Evolutionary conservation across 2,113 vertebrate species (phyloP), one percentile per base, ranked within the genome.

Genomic region (Perca fluviatilis): DNA sequence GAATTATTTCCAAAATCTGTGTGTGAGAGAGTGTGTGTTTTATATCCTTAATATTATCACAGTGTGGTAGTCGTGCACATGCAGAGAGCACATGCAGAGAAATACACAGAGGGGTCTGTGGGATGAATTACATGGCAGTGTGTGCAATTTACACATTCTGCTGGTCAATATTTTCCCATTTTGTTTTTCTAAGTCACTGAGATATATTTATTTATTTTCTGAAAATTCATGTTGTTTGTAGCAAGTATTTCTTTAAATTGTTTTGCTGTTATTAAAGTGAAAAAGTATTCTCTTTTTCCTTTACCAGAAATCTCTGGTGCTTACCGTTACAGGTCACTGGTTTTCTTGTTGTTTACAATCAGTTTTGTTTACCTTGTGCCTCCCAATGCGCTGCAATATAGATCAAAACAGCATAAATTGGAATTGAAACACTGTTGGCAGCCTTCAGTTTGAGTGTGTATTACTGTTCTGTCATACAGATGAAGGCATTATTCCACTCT

Each of bases 61-160:
- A 49, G 82, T 73, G 75, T 47, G 74, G 61, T 68, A 19, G 61
- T 60, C 30, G 0, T 12, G 30, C 71, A 74, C 84, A 80, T 49
- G 53, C 84, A 66, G 79, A 83, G 88, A 85, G 74, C 30, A 43
- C 79, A 79, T 23, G 70, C 74, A 77, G 89, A 67, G 77, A 75
- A 67, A 80, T 51, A 64, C 79, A 75, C 84, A 70, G 75, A 71
- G 69, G 61, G 33, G 65, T 66, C 74, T 74, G 56, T 72, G 73
- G 72, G 60, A 74, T 75, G 76, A 84, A 88, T 89, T 72, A 71
- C 43, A 85, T 49, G 43, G 53, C 19, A 4, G 12, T 19, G 19
- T 72, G 67, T 69, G 79, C 65, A 61, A 83, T 75, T 78, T 84
- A 71, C 67, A 90, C 85, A 73, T 83, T 86, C 83, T 83, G 80